Evolutionary conservation across 2,888 invertebrate species (phyloP), one percentile per base, ranked within the genome.

Genomic region (Trichopria drosophilae): DNA sequence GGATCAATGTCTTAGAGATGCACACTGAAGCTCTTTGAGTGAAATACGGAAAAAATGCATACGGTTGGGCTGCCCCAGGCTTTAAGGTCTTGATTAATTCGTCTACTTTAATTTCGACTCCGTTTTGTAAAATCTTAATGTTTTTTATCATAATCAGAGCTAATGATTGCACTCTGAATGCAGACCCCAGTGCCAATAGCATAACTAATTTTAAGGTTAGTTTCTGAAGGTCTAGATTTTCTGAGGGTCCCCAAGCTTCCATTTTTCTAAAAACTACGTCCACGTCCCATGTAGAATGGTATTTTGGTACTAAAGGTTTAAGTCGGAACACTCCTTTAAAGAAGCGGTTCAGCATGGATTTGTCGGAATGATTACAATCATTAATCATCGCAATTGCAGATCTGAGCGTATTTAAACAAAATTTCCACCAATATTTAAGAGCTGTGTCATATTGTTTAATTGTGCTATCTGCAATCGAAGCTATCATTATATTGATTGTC

Each of bases 211-310:
- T 57, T 15, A 31, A 23, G 3, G 61, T 45, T 15, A 60, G 13
- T 10, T 39, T 22, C 24, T 57, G 48, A 12, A 61, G 28, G 41
- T 18, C 51, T 18, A 57, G 42, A 6, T 45, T 9, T 19, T 45
- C 37, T 7, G 43, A 43, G n/a, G 44, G 45, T 13, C 31, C 37
- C 45, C 48, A 53, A 6, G 32, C 22, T 16, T 28, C 26, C 15
- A 51, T 24, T 42, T 36, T 55, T 4, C 53, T 37, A 16, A 59
- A 39, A 31, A 63, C 59, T 15, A 53, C 44, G 18, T 31, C 39
- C 4, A 59, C 58, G 23, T 63, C 59, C 61, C 63, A 62, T 16
- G 55, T 61, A 6, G 34, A 39, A 6, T 52, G 40, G 42, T 61
- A 64, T 46, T 49, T 58, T 7, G 60, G 54, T 12, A 10, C 31